A percentile compares a stretch with the other conserved stretches of the same genome.
These are phyloP conservation scores for Chloroceryle amazona DNA, from an alignment of 2,797 vertebrate species.

Conservation along the genomic window DNA sequence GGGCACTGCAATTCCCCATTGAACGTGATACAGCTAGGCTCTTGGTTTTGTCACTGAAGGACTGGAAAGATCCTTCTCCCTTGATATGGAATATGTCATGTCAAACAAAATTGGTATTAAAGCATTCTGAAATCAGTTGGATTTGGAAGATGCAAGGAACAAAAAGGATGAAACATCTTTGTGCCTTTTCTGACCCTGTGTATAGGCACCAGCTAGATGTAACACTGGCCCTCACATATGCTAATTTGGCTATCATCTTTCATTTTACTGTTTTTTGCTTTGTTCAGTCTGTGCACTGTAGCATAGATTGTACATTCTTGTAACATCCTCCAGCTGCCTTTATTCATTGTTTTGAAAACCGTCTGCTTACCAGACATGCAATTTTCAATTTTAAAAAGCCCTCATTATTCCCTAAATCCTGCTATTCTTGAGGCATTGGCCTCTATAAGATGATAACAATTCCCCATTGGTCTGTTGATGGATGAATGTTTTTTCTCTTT, in stretches of 20 bases:
- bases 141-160: background rate
- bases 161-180: background rate
- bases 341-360: background rate
- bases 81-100: background rate
- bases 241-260: background rate
- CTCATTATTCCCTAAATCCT: conserved; percentile 58
- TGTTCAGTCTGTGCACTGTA: background rate
- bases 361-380: conserved; percentile 44
- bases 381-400: conserved; percentile 53
- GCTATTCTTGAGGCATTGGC: conserved; percentile 24
- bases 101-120: background rate
- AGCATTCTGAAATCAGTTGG: background rate
- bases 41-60: background rate
- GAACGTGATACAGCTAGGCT: background rate
- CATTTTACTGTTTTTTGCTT: background rate
- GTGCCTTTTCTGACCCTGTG: background rate
- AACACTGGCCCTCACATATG: background rate
- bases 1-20: fast-evolving
- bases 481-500: background rate
- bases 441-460: conserved; percentile 8
- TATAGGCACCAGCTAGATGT: background rate
- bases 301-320: background rate
- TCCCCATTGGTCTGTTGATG: background rate
- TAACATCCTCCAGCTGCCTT: conserved; percentile 42
- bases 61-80: background rate